phyloP scores from a whole-genome alignment of 2,113 vertebrate genomes.

The Corythornis cristatus region DNA sequence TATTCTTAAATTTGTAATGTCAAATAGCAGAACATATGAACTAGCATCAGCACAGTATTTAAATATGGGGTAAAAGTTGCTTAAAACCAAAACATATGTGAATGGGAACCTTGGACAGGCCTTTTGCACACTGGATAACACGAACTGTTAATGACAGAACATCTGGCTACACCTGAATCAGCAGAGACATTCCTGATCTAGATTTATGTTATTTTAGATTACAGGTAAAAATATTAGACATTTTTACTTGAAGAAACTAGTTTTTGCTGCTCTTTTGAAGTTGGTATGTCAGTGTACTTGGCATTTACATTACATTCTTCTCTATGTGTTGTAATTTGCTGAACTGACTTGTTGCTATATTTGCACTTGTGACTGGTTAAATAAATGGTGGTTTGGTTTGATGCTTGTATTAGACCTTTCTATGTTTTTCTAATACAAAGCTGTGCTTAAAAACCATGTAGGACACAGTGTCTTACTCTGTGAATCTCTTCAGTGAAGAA shows the following conservation, averaged over 20 bases:
- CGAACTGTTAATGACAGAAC: background rate
- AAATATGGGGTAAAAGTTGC: constrained; percentile 28
- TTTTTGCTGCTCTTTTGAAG: constrained; percentile 52
- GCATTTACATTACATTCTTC: constrained; percentile 63
- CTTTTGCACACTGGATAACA: constrained; percentile 26
- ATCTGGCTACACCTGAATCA: background rate
- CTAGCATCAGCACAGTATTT: constrained; percentile 25
- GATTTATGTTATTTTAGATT: constrained; percentile 37
- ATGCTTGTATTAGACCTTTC: background rate
- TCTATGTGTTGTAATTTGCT: constrained; percentile 70
- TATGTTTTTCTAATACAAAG: background rate
- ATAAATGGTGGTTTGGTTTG: constrained; percentile 74
- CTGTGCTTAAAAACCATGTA: background rate
- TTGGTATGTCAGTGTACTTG: constrained; percentile 52
- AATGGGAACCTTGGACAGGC: background rate
- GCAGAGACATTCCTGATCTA: constrained; percentile 35
- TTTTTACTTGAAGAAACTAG: constrained; percentile 20
- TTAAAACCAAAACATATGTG: constrained; percentile 46
- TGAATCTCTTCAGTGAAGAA: background rate
- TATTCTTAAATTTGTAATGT: constrained; percentile 42
- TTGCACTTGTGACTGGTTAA: constrained; percentile 74
- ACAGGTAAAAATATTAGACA: constrained; percentile 4
- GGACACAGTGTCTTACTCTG: background rate
- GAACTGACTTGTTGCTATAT: constrained; percentile 68
- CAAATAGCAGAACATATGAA: background rate